Evolutionary conservation across 1,140 invertebrate species (phyloP), one percentile per base, ranked within the genome.

Genomic region (Zaprionus davidi): DNA sequence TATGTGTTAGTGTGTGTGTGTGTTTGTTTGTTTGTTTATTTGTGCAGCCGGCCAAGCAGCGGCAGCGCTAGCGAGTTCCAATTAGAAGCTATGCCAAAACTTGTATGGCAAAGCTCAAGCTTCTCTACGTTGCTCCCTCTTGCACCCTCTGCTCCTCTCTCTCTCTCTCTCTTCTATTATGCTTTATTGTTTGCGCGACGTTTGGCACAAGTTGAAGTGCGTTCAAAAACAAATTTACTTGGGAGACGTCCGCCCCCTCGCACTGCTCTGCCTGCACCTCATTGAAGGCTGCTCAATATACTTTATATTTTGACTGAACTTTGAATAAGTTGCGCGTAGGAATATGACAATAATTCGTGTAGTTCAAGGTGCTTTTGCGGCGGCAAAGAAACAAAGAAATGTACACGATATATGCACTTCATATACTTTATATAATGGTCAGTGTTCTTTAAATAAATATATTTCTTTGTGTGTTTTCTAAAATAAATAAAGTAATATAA

Each of bases 21-120:
- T 51, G 11, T 75, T 79, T 69, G 57, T 70, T 71, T 84, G 63
- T 79, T 82, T 74, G 58, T 75, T 79, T 87, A 73, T 84, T 88
- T 87, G 78, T 76, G 77, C 84, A 81, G 83, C 82, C 68, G 77
- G 73, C 44, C 49, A 28, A 53, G 31, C 56, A 22, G 4, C 49
- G 26, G 26, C 31, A 34, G 12, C 20, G n/a, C 5, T 5, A 46
- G 41, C 38, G 5, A 56, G 44, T 64, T 78, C 64, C 68, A 76
- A 71, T 79, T 79, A 72, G 73, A 71, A 76, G 62, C 74, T 62
- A 71, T 46, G 68, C 69, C 69, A 65, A 76, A 76, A 71, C 49
- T 57, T 49, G 28, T 38, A 24, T 15, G 34, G 17, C 46, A 56
- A 57, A 58, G 7, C 53, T 1, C 28, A 66, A 70, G 56, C 22